Percentiles rank a stretch among this genome's conserved stretches.
phyloP scores from a whole-genome alignment of 2,888 invertebrate genomes.

The Pollenia labialis region DNA sequence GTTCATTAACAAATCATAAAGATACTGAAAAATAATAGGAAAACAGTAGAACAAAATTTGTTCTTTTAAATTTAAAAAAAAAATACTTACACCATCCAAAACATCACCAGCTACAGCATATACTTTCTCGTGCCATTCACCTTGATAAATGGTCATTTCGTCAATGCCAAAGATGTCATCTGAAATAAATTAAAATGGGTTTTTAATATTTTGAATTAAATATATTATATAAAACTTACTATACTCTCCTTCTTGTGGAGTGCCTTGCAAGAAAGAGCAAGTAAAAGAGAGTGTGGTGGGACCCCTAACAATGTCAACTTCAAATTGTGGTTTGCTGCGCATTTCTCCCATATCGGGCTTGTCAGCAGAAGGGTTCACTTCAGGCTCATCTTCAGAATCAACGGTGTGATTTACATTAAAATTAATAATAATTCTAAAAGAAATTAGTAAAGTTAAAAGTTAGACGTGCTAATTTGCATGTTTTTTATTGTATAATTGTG shows the following conservation, averaged over 20 bases:
- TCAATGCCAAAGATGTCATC: slow-evolving; percentile 97
- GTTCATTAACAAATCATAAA: slow-evolving; percentile 97
- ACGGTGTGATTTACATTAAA: slow-evolving; percentile 98
- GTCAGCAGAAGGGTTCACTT: slow-evolving; percentile 86
- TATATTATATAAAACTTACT: slow-evolving; percentile 84
- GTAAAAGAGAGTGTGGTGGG: slow-evolving; percentile 92
- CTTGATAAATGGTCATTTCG: slow-evolving; percentile 94
- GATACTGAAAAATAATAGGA: slow-evolving; percentile 87
- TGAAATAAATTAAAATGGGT: slow-evolving; percentile 79
- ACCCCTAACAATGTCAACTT: slow-evolving; percentile 92
- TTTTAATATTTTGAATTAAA: slow-evolving; percentile 11
- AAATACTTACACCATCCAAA: slow-evolving; percentile 94
- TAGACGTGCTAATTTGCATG: too few relatives aligned
- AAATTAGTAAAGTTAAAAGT: too few relatives aligned
- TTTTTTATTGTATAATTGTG: too few relatives aligned
- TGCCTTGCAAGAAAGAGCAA: slow-evolving; percentile 91
- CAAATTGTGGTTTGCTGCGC: slow-evolving; percentile 96
- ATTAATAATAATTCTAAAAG: slow-evolving; percentile 87
- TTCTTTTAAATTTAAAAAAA: slow-evolving; percentile 16
- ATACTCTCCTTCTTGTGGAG: slow-evolving; percentile 89
- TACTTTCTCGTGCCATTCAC: slow-evolving; percentile 93
- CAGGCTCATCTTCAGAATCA: slow-evolving; percentile 90
- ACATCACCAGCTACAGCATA: slow-evolving; percentile 97
- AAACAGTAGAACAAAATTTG: neutral
- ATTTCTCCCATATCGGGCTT: slow-evolving; percentile 92